A percentile compares a stretch with the other conserved stretches of the same genome.
Evolutionary conservation across 2,113 vertebrate species (phyloP).

Genomic region (Sarotherodon lohbergeri): DNA sequence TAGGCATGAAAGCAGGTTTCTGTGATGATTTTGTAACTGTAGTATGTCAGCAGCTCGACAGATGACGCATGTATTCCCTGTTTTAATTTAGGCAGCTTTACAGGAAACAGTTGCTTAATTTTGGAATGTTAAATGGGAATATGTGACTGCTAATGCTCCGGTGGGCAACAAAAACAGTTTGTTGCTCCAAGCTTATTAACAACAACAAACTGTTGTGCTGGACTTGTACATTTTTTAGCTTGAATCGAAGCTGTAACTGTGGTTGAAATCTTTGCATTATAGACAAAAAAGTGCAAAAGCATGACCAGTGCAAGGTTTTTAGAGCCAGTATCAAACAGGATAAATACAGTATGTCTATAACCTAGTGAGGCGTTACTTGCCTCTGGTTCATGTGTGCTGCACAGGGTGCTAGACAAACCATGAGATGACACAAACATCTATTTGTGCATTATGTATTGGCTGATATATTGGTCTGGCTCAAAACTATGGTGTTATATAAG

Average conservation of each 20-base stretch:
- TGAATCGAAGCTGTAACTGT: not conserved
- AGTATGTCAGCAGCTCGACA: slow-evolving; percentile 39
- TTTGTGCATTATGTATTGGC: not conserved
- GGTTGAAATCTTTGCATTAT: not conserved
- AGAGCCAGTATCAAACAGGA: not conserved
- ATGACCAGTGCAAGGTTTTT: not conserved
- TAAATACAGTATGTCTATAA: not conserved
- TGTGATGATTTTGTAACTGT: slow-evolving; percentile 21
- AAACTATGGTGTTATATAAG: not conserved
- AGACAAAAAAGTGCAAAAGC: not conserved
- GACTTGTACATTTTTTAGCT: not conserved
- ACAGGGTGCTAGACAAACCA: not conserved
- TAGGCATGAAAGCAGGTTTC: slow-evolving; percentile 22
- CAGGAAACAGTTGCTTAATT: slow-evolving; percentile 55
- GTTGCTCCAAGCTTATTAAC: slow-evolving; percentile 4
- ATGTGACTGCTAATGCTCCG: slow-evolving; percentile 21
- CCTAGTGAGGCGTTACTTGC: not conserved
- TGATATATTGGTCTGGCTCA: not conserved
- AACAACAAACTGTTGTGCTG: slow-evolving; percentile 20
- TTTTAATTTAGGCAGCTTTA: slow-evolving; percentile 48
- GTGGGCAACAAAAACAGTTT: slow-evolving; percentile 16
- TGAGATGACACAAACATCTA: not conserved
- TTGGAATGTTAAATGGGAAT: slow-evolving; percentile 44
- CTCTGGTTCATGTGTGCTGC: not conserved
- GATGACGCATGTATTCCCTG: slow-evolving; percentile 56